Base-by-base conservation (phyloP, 2,113 vertebrate genomes). In the Stomatorhinus ivindoensis region DNA sequence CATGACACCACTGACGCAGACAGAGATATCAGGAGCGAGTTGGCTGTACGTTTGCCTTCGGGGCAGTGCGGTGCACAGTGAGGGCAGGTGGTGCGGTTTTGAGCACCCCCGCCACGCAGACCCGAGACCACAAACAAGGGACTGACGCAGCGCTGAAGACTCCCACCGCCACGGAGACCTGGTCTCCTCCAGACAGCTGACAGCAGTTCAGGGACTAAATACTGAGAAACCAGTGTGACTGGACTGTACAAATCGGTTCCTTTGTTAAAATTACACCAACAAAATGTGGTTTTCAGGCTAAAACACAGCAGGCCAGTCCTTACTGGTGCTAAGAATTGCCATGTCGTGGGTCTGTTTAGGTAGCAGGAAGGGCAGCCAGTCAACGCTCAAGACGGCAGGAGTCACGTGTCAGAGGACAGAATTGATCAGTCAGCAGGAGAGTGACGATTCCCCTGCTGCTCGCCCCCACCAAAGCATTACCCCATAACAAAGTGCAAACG, bases 1-100 rank as follows among this genome's bases (percentile, higher is more conserved):
- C 44, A 73, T 42, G 47, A 89, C 88, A 51, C 73, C 21, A 39
- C 88, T 89, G 88, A 84, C 50, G 88, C 80, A 87, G 85, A 80
- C 42, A 55, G 89, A 42, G 84, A 73, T 50, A 73, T 35, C 21
- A 48, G 51, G n/a, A 8, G 39, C 27, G 53, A n/a, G 53, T 19
- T 24, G 53, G 48, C 51, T 21, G 27, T 65, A 27, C 3, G 31
- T 24, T 42, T 46, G 39, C 87, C 86, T 61, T 39, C 86, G 8
- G 47, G 24, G 27, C 84, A n/a, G 9, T 15, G 27, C n/a, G 47
- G 85, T 39, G 85, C 50, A 53, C 44, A 39, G n/a, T 3, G 50
- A 31, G 85, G 50, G 50, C n/a, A 87, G 50, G 85, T 39, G 47
- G 48, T 53, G 85, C 2, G 50, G 85, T 27, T 15, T 86, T 27